Evolutionary conservation across 2,797 vertebrate species (phyloP).

Genomic region (Pangasius larnaudii): DNA sequence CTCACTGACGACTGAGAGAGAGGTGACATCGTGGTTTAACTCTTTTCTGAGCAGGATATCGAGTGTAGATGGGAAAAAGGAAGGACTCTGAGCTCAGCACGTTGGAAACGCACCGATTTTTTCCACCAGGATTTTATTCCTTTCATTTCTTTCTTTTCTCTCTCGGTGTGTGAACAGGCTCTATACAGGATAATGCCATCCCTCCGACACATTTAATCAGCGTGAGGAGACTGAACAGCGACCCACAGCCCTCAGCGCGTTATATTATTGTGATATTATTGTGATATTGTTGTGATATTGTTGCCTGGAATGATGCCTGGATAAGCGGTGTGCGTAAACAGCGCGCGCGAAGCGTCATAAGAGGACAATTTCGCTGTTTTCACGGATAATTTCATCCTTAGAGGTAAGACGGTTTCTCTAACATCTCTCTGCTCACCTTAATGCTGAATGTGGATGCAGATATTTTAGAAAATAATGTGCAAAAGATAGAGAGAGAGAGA

Average conservation of each 20-base stretch:
- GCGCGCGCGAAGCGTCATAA: background rate
- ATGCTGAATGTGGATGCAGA: background rate
- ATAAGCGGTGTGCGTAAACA: background rate
- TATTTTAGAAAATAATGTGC: background rate
- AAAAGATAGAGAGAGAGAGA: background rate
- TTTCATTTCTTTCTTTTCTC: background rate
- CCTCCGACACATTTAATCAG: background rate
- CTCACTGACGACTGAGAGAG: conserved; percentile 1
- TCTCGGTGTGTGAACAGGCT: background rate
- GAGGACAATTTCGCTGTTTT: background rate
- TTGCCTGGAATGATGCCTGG: background rate
- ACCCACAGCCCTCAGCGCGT: background rate
- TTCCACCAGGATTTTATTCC: background rate
- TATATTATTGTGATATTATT: too few species aligned
- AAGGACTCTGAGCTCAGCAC: background rate
- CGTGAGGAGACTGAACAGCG: background rate
- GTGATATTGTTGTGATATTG: too few species aligned
- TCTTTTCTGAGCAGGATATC: conserved; percentile 19
- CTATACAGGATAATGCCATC: conserved; percentile 14
- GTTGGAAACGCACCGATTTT: background rate
- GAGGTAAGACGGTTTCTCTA: background rate
- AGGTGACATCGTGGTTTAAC: conserved; percentile 19
- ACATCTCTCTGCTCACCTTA: background rate
- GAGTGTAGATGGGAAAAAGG: conserved; percentile 16
- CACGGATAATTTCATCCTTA: background rate